Evolutionary conservation across 2,113 vertebrate species (phyloP).

Genomic region (Callocephalon fimbriatum): DNA sequence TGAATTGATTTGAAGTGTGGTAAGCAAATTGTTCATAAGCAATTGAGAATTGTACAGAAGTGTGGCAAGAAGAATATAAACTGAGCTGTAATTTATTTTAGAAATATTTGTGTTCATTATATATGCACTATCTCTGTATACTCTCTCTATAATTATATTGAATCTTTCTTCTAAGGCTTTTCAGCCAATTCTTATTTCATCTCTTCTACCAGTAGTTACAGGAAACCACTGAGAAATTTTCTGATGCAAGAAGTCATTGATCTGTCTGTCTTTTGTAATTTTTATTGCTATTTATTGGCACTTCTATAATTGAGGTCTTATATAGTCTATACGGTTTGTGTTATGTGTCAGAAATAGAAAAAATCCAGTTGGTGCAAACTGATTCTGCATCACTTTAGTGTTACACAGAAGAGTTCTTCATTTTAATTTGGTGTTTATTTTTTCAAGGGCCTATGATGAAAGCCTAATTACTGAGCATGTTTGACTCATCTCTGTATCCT

Average conservation of each 20-base stretch:
- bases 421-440: conserved; percentile 24
- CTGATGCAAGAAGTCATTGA: neutral
- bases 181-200: neutral
- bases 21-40: neutral
- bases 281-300: neutral
- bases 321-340: neutral
- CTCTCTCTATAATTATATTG: neutral
- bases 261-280: neutral
- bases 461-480: neutral
- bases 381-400: neutral
- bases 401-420: neutral
- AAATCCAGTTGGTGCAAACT: neutral
- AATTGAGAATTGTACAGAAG: neutral
- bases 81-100: neutral
- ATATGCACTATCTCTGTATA: too few relatives aligned
- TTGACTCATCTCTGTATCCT: conserved; percentile 3
- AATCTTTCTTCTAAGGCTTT: neutral
- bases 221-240: neutral
- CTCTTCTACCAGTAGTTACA: neutral
- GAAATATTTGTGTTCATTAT: neutral
- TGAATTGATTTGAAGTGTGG: neutral
- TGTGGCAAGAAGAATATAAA: neutral
- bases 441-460: neutral
- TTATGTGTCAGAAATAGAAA: neutral
- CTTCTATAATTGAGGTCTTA: neutral